Conservation (phyloP, 2,888 invertebrate genomes). For the Acrocera orbiculus region DNA sequence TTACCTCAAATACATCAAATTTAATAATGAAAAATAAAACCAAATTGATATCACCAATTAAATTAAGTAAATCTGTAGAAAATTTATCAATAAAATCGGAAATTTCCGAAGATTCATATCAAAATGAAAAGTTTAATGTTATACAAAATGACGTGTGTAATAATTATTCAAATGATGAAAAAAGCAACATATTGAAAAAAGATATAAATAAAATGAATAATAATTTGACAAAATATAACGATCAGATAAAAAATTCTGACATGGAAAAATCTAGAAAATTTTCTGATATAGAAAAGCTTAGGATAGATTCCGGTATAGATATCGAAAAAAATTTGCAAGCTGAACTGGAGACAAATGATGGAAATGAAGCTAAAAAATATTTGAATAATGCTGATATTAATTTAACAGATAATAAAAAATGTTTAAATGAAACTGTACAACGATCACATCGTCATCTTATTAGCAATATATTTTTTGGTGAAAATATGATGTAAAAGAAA, state of each 20-base stretch:
- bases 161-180: too few relatives aligned
- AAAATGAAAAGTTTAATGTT: conserved; percentile 11
- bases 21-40: not conserved
- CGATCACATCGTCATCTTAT: conserved; percentile 10
- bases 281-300: too few relatives aligned
- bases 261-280: too few relatives aligned
- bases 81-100: conserved; percentile 7
- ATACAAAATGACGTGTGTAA: conserved; percentile 15
- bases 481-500: too few relatives aligned
- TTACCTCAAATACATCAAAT: not conserved
- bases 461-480: conserved; percentile 10
- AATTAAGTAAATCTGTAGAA: conserved; percentile 9
- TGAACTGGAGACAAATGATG: too few relatives aligned
- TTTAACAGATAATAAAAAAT: not conserved
- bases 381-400: not conserved
- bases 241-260: too few relatives aligned
- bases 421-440: conserved; percentile 1
- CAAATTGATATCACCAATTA: conserved; percentile 4
- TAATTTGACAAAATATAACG: too few relatives aligned
- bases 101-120: conserved; percentile 9
- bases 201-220: too few relatives aligned
- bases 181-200: too few relatives aligned
- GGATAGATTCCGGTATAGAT: too few relatives aligned
- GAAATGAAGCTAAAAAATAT: too few relatives aligned
- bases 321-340: too few relatives aligned